Base-by-base conservation (phyloP, 64 coral and sea anemone genomes). In the Stylophora pistillata region DNA sequence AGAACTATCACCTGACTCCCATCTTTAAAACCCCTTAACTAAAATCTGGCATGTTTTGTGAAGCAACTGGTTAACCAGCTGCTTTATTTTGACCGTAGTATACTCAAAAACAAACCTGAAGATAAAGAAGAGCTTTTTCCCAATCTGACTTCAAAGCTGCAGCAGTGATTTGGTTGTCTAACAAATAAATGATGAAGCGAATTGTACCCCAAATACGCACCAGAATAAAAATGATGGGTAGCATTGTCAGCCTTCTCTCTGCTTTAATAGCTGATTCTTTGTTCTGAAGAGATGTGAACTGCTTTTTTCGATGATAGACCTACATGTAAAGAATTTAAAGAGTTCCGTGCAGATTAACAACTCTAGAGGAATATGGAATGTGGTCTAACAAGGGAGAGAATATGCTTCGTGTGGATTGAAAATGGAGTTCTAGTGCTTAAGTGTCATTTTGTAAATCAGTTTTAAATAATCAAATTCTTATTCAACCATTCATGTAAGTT, bases 161-260 rank as follows among this genome's bases (percentile, higher is more conserved):
- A 17, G 33, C 7, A 14, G n/a, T n/a, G n/a, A n/a, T n/a, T n/a
- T n/a, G n/a, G n/a, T 1, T 76, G 4, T 26, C 25, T 13, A 29
- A 31, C 56, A 63, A 41, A 23, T 87, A 87, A 9, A 92, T 26
- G 17, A 94, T 78, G 15, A 94, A 94, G 16, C 92, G 88, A 30
- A 86, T 15, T 25, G 92, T 94, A 15, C 92, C 92, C 92, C 92
- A 94, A 7, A 94, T 94, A 58, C 92, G 87, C 6, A 89, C 71
- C 15, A 94, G 53, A 66, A 94, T 53, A 79, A 94, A 94, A 20
- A 94, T 60, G 3, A 90, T 74, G 12, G 92, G 92, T 60, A 94
- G 63, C 11, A 94, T 21, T 10, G 34, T 76, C 5, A 94, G 75
- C 53, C 85, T 94, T 60, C 74, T 74, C 30, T 85, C 73, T 20